These are phyloP conservation scores for Poeciliopsis paucimaculata DNA, from an alignment of 2,797 vertebrate species.

Conservation along the genomic window DNA sequence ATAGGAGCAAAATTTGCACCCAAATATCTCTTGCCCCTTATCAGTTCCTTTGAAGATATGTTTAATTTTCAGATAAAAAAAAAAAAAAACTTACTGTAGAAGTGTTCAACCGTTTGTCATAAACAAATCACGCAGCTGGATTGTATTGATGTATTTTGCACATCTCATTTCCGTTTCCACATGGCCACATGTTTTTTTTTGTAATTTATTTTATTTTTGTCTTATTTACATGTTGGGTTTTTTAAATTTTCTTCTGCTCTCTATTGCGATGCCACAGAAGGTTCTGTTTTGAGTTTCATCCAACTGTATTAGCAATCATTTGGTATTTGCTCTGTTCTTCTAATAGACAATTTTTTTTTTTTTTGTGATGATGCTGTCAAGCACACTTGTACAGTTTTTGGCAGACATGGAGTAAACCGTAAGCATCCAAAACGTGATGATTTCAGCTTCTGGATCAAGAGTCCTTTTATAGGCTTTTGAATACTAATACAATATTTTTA, in stretches of 20 bases:
- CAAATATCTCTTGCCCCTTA: background rate
- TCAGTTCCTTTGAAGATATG: background rate
- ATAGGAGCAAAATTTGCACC: background rate
- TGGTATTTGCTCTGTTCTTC: background rate
- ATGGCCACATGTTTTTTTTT: background rate
- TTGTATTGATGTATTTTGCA: background rate
- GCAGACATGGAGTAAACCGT: background rate
- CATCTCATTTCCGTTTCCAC: background rate
- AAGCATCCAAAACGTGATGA: background rate
- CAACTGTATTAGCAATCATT: background rate
- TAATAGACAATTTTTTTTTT: background rate
- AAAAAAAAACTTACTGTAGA: background rate
- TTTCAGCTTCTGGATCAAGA: background rate
- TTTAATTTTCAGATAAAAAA: background rate
- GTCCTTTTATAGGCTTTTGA: background rate
- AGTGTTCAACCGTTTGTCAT: background rate
- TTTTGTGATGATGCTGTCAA: background rate
- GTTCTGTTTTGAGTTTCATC: background rate
- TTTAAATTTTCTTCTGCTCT: background rate
- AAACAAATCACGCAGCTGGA: background rate
- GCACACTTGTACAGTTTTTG: background rate
- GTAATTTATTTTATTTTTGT: background rate
- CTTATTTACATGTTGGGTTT: background rate
- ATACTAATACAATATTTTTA: background rate
- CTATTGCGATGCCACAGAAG: background rate